Evolutionary conservation across 2,888 invertebrate species (phyloP), one percentile per base, ranked within the genome.

Genomic region (Drosophila trichaetosa): DNA sequence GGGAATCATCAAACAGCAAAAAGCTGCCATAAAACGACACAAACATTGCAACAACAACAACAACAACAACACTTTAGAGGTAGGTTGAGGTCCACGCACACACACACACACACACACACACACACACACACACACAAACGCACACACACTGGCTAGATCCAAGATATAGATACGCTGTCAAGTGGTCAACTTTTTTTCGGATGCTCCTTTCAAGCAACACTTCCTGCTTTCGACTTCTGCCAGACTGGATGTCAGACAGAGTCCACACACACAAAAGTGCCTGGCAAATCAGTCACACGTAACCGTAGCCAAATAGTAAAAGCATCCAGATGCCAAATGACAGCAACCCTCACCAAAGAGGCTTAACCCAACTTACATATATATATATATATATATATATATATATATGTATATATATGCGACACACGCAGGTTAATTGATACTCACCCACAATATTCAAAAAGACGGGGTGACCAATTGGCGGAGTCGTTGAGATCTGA

Each of bases 401-500:
- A 6, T 1, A 27, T 3, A 42, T 21, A 6, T 1, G n/a, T 18
- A 38, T 18, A 10, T 18, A 38, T 18, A 10, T 21, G 8, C 18
- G n/a, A 21, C 16, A 21, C 16, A 21, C 24, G 29, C 8, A 63
- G 56, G 21, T 64, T 64, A 49, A 69, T 42, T 58, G 34, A 58
- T 62, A 94, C 96, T 96, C 92, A 97, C 97, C 97, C 76, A 97
- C 96, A 91, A 97, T 96, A 82, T 95, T 96, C 74, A 97, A 95
- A 91, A 95, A 96, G 66, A 97, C 96, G 31, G 96, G 96, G 93
- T 97, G 97, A 49, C 97, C 97, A 58, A 97, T 96, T 69, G 97
- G 97, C 59, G 97, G 97, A 75, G 97, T 97, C 60, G 97, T 97
- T 83, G 97, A 97, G 92, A 98, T 97, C 94, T 98, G 98, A 93